Percentiles rank a stretch among this genome's conserved stretches.
Evolutionary conservation across 2,797 vertebrate species (phyloP).

Genomic region (Parauchenoglanis punctatus): DNA sequence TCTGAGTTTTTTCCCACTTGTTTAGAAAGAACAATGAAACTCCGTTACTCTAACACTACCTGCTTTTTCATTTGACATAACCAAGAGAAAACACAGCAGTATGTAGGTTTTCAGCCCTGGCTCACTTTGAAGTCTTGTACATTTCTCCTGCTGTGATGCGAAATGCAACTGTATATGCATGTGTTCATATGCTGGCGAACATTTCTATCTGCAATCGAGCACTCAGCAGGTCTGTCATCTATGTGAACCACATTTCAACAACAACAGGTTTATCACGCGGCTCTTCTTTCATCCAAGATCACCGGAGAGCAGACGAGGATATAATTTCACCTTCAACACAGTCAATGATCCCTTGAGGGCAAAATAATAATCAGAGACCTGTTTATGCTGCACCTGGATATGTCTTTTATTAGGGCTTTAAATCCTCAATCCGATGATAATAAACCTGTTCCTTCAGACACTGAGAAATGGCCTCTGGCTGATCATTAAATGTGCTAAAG

Average conservation of each 20-base stretch:
- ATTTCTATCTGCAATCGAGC: slow-evolving; percentile 4
- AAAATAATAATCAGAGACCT: slow-evolving; percentile 44
- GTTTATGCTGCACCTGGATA: slow-evolving; percentile 49
- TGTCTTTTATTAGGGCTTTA: slow-evolving; percentile 51
- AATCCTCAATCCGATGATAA: slow-evolving; percentile 35
- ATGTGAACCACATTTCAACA: slow-evolving; percentile 2
- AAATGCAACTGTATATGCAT: slow-evolving; percentile 7
- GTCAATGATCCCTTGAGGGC: slow-evolving; percentile 39
- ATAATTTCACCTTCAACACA: slow-evolving; percentile 48
- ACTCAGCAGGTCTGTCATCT: slow-evolving; percentile 24
- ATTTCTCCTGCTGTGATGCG: slow-evolving; percentile 4
- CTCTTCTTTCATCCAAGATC: slow-evolving; percentile 16
- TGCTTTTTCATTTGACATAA: slow-evolving; percentile 6
- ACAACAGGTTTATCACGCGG: background rate
- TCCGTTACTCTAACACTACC: background rate
- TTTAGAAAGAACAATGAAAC: slow-evolving; percentile 5
- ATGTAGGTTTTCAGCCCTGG: background rate
- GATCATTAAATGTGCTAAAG: slow-evolving; percentile 34
- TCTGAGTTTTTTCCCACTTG: background rate
- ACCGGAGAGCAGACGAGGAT: slow-evolving; percentile 7
- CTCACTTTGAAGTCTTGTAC: slow-evolving; percentile 3
- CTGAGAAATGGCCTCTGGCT: slow-evolving; percentile 31
- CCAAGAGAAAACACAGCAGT: slow-evolving; percentile 9
- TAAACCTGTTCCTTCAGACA: slow-evolving; percentile 36
- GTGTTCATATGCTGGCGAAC: slow-evolving; percentile 13